Conservation (phyloP, 1,140 invertebrate species). For the Cydia strobilella region DNA sequence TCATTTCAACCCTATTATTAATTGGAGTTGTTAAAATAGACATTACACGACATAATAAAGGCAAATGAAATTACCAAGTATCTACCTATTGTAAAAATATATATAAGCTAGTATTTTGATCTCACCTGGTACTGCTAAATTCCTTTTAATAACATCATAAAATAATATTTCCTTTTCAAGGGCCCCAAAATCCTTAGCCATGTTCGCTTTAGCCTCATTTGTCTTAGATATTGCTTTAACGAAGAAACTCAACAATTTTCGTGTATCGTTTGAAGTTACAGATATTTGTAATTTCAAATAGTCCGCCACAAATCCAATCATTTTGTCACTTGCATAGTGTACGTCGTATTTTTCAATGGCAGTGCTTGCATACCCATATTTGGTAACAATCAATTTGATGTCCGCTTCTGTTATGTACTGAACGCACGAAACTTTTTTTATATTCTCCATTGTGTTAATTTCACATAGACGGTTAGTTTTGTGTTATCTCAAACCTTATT, state of each 20-base stretch:
- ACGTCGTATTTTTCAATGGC: constrained; percentile 47
- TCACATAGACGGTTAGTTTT: not conserved
- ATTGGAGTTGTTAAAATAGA: no score
- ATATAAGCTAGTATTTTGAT: not conserved
- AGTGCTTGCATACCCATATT: constrained; percentile 38
- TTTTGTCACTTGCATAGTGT: constrained; percentile 61
- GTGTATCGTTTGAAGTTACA: constrained; percentile 41
- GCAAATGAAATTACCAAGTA: no score
- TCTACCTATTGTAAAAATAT: no score
- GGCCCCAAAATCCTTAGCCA: constrained; percentile 60
- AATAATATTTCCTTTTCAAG: constrained; percentile 63
- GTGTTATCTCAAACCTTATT: not conserved
- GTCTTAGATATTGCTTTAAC: constrained; percentile 63
- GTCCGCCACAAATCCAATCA: constrained; percentile 68
- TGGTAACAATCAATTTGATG: constrained; percentile 51
- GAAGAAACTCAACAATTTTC: constrained; percentile 54
- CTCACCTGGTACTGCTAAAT: constrained; percentile 54
- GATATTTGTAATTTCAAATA: constrained; percentile 64
- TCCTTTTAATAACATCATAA: constrained; percentile 54
- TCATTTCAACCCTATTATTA: no score
- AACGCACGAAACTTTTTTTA: not conserved
- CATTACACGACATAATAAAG: no score
- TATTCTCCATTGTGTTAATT: not conserved
- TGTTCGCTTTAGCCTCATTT: constrained; percentile 63
- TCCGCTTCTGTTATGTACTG: constrained; percentile 53